Percentiles rank a stretch among this genome's conserved stretches.
phyloP scores from a whole-genome alignment of 2,113 vertebrate genomes.

The Galemys pyrenaicus region DNA sequence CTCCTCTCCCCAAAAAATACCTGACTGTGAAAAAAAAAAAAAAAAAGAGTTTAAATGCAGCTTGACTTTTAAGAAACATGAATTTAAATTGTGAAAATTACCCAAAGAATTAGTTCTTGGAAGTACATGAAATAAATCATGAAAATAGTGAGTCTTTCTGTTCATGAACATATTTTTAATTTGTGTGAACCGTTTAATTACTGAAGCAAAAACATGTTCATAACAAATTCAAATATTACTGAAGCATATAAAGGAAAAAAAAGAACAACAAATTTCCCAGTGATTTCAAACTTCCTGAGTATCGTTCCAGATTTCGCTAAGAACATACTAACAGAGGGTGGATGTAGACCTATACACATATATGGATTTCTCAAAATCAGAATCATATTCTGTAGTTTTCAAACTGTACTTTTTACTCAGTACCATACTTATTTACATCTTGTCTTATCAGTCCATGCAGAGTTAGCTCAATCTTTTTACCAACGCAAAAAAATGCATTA shows the following conservation, averaged over 20 bases:
- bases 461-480: constrained; percentile 19
- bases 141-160: background rate
- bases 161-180: background rate
- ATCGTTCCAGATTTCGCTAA: background rate
- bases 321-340: background rate
- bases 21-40: background rate
- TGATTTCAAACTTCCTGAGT: background rate
- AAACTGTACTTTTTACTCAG: background rate
- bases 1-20: background rate
- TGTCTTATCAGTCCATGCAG: background rate
- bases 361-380: background rate
- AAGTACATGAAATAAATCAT: background rate
- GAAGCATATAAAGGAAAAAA: background rate
- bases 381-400: background rate
- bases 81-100: constrained; percentile 13
- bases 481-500: constrained; percentile 30
- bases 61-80: constrained; percentile 28
- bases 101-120: background rate
- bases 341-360: background rate
- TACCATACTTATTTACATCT: background rate
- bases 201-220: background rate
- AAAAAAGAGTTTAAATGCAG: background rate
- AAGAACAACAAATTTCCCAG: background rate
- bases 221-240: background rate
- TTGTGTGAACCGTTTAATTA: background rate